These are phyloP conservation scores for Macroramphosus scolopax DNA, from an alignment of 2,797 vertebrate species.

Conservation along the genomic window DNA sequence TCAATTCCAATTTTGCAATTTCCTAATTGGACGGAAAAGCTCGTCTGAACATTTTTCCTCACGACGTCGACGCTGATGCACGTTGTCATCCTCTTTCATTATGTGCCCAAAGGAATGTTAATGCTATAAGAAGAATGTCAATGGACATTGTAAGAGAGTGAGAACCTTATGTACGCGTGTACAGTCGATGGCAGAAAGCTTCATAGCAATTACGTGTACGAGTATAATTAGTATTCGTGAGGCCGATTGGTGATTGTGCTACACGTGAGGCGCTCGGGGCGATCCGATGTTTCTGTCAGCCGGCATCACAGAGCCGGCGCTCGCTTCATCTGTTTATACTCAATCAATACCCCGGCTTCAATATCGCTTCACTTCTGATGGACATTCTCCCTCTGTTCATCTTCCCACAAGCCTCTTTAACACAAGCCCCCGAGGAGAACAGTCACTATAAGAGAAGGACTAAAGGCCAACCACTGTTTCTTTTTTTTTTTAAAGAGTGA, in stretches of 20 bases:
- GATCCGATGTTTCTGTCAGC: conserved; percentile 35
- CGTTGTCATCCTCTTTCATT: conserved; percentile 15
- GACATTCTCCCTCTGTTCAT: conserved; percentile 31
- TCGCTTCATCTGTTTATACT: conserved; percentile 42
- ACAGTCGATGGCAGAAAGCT: too few species aligned
- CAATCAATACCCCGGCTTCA: conserved; percentile 41
- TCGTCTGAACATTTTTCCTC: too few species aligned
- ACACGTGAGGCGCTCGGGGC: conserved; percentile 38
- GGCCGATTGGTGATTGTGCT: conserved; percentile 25
- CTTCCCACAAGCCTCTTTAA: too few species aligned
- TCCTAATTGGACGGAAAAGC: too few species aligned
- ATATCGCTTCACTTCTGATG: conserved; percentile 24
- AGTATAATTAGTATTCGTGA: conserved; percentile 37
- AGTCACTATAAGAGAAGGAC: too few species aligned
- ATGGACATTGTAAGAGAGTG: conserved; percentile 15
- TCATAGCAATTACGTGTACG: too few species aligned
- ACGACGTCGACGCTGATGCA: conserved; percentile 7
- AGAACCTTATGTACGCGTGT: conserved; percentile 9
- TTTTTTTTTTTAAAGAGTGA: too few species aligned
- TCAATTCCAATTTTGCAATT: too few species aligned
- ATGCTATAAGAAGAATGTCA: conserved; percentile 21
- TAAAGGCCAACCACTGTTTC: too few species aligned
- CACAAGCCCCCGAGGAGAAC: not conserved
- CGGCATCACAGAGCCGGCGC: conserved; percentile 14
- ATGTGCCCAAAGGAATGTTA: conserved; percentile 24